A percentile compares a stretch with the other conserved stretches of the same genome.
phyloP scores from a whole-genome alignment of 2,888 invertebrate genomes.

The Microchrysa polita region DNA sequence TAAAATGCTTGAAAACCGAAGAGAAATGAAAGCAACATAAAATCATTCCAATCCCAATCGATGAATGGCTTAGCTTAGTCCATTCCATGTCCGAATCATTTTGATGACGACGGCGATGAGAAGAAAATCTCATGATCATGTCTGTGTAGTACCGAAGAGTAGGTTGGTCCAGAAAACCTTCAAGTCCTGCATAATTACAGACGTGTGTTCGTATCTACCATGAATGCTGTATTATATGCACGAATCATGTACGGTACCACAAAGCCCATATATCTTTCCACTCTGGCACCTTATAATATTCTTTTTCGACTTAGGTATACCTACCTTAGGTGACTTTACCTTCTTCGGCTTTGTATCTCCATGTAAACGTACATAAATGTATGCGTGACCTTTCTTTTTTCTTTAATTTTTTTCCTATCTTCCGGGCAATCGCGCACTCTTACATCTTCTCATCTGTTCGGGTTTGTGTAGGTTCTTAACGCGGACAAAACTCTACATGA shows the following conservation, averaged over 20 bases:
- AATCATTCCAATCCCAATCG: not conserved
- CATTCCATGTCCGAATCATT: not conserved
- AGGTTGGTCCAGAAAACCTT: constrained; percentile 32
- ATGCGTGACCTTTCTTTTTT: constrained; percentile 9
- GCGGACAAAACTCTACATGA: not conserved
- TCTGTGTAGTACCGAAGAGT: constrained; percentile 21
- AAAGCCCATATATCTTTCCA: constrained; percentile 47
- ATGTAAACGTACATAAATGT: not conserved
- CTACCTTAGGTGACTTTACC: constrained; percentile 31
- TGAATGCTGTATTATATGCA: not conserved
- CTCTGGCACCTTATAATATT: constrained; percentile 47
- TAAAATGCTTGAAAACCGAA: constrained; percentile 50
- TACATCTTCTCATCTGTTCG: constrained; percentile 5
- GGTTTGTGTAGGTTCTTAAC: constrained; percentile 15
- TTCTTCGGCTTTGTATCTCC: constrained; percentile 9
- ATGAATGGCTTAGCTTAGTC: constrained; percentile 7
- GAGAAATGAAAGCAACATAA: constrained; percentile 37
- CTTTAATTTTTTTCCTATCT: constrained; percentile 11
- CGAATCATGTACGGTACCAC: constrained; percentile 12
- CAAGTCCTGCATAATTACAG: constrained; percentile 49
- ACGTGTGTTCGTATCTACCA: constrained; percentile 34
- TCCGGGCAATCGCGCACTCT: not conserved
- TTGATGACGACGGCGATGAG: constrained; percentile 9
- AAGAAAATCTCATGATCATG: constrained; percentile 25
- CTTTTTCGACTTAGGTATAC: no score